Evolutionary conservation across 2,797 vertebrate genomes (phyloP), one percentile per base, ranked within the genome.

Genomic region (Lycodopsis pacificus): DNA sequence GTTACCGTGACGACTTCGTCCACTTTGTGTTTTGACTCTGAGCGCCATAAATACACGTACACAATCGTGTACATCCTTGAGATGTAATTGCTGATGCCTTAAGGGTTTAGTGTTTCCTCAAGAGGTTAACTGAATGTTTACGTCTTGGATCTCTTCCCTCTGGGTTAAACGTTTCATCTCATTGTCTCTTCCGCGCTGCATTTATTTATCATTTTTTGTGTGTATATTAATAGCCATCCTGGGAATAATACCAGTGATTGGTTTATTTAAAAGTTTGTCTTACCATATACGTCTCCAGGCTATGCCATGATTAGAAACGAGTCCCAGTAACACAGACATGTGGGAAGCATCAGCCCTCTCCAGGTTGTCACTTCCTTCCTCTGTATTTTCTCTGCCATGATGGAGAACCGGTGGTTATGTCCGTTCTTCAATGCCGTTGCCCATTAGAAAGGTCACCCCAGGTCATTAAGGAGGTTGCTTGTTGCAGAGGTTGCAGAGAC

Each of bases 391-490:
- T 77, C 71, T 75, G 14, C 76, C 74, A 20, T 91, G 88, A 93
- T 89, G 86, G 84, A 89, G 84, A 84, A 71, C 81, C 61, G 66
- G 65, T 59, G 68, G 71, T 70, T 51, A 14, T 65, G 83, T 88
- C 85, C 76, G 38, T 85, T 89, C 88, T 13, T 58, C 83, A 68
- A 20, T 64, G 77, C 42, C 64, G 86, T 80, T 27, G 42, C 72
- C 90, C 85, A 93, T 93, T 93, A 90, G 67, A 86, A 81, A 91
- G 94, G 92, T 95, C 92, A 92, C 65, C 4, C 44, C 25, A 68
- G 90, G 92, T 93, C 82, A 80, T 80, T 83, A 77, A n/a, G 32
- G 58, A 51, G 34, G 81, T 68, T 65, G 72, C 83, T 82, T 80
- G 76, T 46, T n/a, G n/a, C n/a, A n/a, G n/a, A n/a, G n/a, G n/a